These are phyloP conservation scores for Augochlorella aurata DNA, from an alignment of 2,888 invertebrate genomes.

Conservation along the genomic window DNA sequence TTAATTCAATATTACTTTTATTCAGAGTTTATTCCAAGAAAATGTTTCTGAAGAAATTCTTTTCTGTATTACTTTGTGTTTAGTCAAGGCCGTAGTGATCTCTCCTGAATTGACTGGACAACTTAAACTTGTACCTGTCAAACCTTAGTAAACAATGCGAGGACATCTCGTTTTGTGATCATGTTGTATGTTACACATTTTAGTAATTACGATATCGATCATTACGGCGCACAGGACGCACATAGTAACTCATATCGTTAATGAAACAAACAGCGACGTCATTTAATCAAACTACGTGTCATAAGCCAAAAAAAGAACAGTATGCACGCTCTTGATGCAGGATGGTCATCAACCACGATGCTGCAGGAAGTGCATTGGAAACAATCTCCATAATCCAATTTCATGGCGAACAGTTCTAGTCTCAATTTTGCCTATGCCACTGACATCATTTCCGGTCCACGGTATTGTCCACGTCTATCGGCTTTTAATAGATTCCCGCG, in stretches of 20 bases:
- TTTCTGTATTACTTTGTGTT: no score
- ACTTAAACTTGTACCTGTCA: background rate
- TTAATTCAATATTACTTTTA: no score
- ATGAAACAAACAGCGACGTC: background rate
- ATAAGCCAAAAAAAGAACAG: slow-evolving; percentile 31
- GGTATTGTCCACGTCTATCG: slow-evolving; percentile 37
- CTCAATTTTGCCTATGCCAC: slow-evolving; percentile 46
- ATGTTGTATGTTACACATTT: background rate
- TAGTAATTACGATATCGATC: background rate
- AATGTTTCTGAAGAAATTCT: no score
- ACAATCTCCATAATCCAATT: slow-evolving; percentile 45
- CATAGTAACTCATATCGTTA: background rate
- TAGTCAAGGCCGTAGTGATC: no score
- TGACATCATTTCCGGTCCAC: slow-evolving; percentile 30
- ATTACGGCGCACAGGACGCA: background rate
- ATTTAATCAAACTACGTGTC: slow-evolving; percentile 8
- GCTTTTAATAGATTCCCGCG: slow-evolving; percentile 9
- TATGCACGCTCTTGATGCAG: background rate
- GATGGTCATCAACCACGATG: slow-evolving; percentile 39
- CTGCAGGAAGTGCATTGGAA: slow-evolving; percentile 28
- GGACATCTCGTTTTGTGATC: background rate
- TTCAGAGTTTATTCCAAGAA: no score
- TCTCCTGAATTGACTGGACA: no score
- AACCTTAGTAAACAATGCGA: background rate
- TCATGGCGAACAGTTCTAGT: slow-evolving; percentile 39